A percentile compares a stretch with the other conserved stretches of the same genome.
These are phyloP conservation scores for Limnodromus scolopaceus DNA, from an alignment of 2,797 vertebrate genomes.

Conservation along the genomic window DNA sequence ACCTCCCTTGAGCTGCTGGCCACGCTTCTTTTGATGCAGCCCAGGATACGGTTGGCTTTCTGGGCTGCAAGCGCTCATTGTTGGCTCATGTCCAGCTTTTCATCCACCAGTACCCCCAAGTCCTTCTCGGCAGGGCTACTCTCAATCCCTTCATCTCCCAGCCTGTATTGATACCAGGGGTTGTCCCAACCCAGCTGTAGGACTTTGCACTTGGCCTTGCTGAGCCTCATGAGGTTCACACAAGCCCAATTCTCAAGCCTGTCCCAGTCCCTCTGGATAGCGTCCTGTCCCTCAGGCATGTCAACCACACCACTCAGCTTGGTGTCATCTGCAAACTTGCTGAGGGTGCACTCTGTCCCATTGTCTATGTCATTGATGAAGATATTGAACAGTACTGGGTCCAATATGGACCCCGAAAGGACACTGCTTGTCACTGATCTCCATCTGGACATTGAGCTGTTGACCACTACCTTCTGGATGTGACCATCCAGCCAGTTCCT, in stretches of 20 bases:
- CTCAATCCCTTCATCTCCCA: not conserved
- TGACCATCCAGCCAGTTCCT: not conserved
- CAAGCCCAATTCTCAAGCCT: no score
- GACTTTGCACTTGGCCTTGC: no score
- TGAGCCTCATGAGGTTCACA: no score
- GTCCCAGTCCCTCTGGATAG: no score
- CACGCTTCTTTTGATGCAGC: not conserved
- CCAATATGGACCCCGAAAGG: not conserved
- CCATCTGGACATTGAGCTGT: not conserved
- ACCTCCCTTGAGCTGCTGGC: not conserved
- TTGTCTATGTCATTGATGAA: not conserved
- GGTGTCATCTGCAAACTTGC: no score
- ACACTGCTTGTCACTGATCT: not conserved
- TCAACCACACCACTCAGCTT: no score
- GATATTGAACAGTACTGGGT: not conserved
- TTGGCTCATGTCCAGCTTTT: not conserved
- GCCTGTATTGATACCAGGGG: not conserved
- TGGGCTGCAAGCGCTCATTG: not conserved
- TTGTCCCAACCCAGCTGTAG: not conserved
- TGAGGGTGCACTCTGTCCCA: no score
- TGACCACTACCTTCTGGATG: not conserved
- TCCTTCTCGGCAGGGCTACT: not conserved
- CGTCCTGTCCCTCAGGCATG: no score
- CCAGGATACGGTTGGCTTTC: not conserved
- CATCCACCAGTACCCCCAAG: not conserved